phyloP scores from a whole-genome alignment of 1,140 invertebrate species.

The Brachionus sp. region DNA sequence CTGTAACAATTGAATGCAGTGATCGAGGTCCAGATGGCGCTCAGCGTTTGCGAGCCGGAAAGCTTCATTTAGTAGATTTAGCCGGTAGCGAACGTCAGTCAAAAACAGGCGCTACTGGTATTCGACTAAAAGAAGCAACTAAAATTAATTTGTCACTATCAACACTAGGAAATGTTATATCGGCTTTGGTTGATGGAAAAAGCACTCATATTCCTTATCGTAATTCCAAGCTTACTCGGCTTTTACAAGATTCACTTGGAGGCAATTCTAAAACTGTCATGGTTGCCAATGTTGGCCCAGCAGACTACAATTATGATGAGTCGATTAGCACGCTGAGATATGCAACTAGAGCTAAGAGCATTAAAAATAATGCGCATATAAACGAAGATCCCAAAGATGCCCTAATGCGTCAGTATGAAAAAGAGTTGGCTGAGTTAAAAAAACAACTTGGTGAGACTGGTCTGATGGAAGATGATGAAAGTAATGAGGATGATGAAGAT shows the following conservation, averaged over 20 bases:
- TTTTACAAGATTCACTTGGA: slow-evolving; percentile 56
- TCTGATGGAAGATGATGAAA: not conserved
- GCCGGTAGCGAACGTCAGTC: slow-evolving; percentile 83
- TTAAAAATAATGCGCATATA: slow-evolving; percentile 88
- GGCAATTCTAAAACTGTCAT: slow-evolving; percentile 61
- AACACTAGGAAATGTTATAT: slow-evolving; percentile 89
- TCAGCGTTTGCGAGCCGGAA: slow-evolving; percentile 67
- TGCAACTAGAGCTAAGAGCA: slow-evolving; percentile 90
- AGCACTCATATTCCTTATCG: slow-evolving; percentile 53
- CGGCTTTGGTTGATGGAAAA: slow-evolving; percentile 71
- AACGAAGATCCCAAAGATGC: slow-evolving; percentile 90
- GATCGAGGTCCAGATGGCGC: slow-evolving; percentile 59
- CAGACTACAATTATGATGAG: slow-evolving; percentile 61
- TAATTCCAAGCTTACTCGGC: slow-evolving; percentile 59
- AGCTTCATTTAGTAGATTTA: slow-evolving; percentile 80
- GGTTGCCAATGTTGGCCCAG: slow-evolving; percentile 59
- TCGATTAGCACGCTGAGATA: slow-evolving; percentile 67
- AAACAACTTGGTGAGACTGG: slow-evolving; percentile 55
- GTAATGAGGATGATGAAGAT: not conserved
- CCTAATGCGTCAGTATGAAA: slow-evolving; percentile 58
- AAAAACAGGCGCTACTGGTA: slow-evolving; percentile 66
- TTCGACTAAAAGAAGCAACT: slow-evolving; percentile 83
- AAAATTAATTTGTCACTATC: slow-evolving; percentile 92
- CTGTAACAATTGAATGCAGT: slow-evolving; percentile 77
- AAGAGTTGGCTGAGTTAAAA: slow-evolving; percentile 56